Evolutionary conservation across 2,113 vertebrate genomes (phyloP).

Genomic region (Campylomormyrus numenius): DNA sequence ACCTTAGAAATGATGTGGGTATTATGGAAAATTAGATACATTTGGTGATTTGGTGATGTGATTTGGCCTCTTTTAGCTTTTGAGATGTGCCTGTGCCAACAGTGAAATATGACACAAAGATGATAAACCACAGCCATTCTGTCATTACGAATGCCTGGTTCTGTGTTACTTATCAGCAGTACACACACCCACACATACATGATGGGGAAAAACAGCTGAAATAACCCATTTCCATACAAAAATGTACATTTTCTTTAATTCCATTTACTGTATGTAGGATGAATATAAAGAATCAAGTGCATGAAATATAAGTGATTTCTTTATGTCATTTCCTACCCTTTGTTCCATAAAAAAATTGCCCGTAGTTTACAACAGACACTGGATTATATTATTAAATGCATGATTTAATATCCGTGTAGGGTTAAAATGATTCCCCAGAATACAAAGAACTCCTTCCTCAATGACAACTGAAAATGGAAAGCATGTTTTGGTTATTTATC

Average conservation of each 20-base stretch:
- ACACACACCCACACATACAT: not conserved
- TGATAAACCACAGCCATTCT: not conserved
- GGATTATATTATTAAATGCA: not conserved
- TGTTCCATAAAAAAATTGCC: not conserved
- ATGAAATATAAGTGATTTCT: not conserved
- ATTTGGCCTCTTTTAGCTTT: constrained; percentile 16
- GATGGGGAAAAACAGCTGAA: not conserved
- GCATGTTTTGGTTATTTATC: not conserved
- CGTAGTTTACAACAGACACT: not conserved
- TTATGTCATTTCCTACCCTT: not conserved
- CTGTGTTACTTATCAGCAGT: not conserved
- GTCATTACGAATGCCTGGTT: constrained; percentile 4
- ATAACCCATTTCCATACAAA: not conserved
- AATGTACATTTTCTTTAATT: not conserved
- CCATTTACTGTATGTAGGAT: not conserved
- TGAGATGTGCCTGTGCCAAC: not conserved
- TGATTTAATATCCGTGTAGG: not conserved
- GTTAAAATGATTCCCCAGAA: not conserved
- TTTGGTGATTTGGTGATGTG: constrained; percentile 5
- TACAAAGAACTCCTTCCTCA: not conserved
- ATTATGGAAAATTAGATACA: constrained; percentile 7
- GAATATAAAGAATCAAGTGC: not conserved
- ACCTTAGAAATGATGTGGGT: not conserved
- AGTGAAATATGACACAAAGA: constrained; percentile 7
- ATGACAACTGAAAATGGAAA: not conserved